A percentile compares a stretch with the other conserved stretches of the same genome.
These are phyloP conservation scores for Setophaga coronata DNA, from an alignment of 2,113 vertebrate species.

Conservation along the genomic window DNA sequence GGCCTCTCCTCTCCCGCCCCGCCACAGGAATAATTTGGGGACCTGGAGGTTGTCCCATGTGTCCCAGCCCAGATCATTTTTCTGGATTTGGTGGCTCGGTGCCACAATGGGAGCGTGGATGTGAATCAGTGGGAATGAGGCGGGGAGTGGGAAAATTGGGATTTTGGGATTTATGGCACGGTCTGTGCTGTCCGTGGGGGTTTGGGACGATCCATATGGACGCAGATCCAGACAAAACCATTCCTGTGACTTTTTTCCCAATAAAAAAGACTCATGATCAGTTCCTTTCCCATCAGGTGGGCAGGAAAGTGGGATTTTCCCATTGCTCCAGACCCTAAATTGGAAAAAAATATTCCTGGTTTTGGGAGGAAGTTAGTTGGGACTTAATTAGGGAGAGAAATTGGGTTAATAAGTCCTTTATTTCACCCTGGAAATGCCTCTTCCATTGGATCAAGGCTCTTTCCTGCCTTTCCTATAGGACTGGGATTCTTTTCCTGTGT, in stretches of 20 bases:
- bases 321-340: neutral
- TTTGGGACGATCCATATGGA: neutral
- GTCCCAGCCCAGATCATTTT: conserved; percentile 8
- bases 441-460: neutral
- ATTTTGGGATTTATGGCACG: neutral
- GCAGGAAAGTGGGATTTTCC: neutral
- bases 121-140: neutral
- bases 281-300: neutral
- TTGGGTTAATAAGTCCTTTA: neutral
- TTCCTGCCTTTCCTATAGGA: neutral
- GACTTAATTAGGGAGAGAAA: neutral
- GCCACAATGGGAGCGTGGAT: neutral
- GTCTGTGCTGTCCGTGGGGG: neutral
- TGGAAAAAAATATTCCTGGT: neutral
- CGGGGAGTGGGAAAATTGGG: neutral
- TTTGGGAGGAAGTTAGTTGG: neutral
- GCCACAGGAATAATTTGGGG: conserved; percentile 7
- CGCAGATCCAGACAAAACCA: neutral
- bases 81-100: neutral
- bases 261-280: neutral
- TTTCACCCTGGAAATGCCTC: neutral
- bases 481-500: neutral
- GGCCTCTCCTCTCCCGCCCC: neutral
- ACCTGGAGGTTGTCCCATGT: neutral
- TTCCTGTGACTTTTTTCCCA: neutral